Evolutionary conservation across 2,113 vertebrate genomes (phyloP).

Genomic region (Muntiacus reevesi): DNA sequence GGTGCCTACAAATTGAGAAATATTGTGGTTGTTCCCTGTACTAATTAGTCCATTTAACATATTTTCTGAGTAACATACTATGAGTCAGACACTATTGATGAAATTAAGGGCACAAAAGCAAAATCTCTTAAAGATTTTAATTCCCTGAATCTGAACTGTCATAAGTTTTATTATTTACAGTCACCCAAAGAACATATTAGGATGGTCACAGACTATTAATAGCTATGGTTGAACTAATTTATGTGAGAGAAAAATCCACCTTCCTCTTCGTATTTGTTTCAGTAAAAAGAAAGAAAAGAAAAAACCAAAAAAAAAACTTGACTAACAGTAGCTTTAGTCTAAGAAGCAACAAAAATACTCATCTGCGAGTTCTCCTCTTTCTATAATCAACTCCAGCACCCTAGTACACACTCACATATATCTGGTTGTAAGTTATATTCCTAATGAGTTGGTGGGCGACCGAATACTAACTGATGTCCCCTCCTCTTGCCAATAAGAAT

Average conservation of each 20-base stretch:
- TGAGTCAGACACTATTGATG: neutral
- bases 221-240: neutral
- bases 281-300: neutral
- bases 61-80: neutral
- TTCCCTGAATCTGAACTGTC: neutral
- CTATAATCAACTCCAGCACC: fast-evolving
- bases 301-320: neutral
- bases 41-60: neutral
- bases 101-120: neutral
- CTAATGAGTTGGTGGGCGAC: neutral
- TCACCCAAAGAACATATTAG: neutral
- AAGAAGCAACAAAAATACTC: neutral
- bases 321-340: neutral
- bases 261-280: neutral
- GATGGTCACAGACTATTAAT: neutral
- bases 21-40: neutral
- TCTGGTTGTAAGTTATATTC: neutral
- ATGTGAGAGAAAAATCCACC: neutral
- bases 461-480: neutral
- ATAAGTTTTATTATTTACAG: neutral
- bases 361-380: neutral
- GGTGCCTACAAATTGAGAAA: neutral
- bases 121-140: neutral
- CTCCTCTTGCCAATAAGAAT: neutral
- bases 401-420: neutral